Base-by-base conservation (phyloP, 35 echinoderm and acorn worm genomes). In the Strongylocentrotus purpuratus region DNA sequence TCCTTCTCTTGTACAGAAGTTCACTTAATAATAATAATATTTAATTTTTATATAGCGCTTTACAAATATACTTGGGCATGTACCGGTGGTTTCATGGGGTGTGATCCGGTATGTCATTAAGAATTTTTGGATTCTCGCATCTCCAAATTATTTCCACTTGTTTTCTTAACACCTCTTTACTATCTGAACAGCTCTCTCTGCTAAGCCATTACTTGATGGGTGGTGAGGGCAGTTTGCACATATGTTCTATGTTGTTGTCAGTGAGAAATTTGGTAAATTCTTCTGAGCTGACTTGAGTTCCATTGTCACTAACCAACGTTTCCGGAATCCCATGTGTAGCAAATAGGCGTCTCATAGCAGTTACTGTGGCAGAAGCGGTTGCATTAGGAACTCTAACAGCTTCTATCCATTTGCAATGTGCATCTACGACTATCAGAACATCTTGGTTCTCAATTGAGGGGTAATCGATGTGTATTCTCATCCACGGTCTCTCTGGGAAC, bases 221-320 rank as follows among this genome's bases (percentile, higher is more conserved):
- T 97, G 97, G 45, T 96, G 95, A 1, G 97, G 60, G 97, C 97
- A 87, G 94, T 96, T 41, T 96, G 94, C 31, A 97, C 94, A 41
- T 41, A 85, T 98, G 97, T 90, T 95, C 85, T 31, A 97, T 94
- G 45, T 88, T 88, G 58, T 97, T 97, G 17, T 86, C 94, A 31
- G 46, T 86, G 9, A 95, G 87, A 94, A 96, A 98, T 17, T 32
- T 94, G 10, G 91, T 20, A 86, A 97, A 97, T 87, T 97, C 95
- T 25, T 97, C 96, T 14, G 78, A 92, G 4, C 92, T 91, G 89
- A 96, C 97, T 31, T 47, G 94, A 88, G 94, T 94, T 0, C 94
- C 96, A 87, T 97, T 99, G 48, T 97, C 96, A 60, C 95, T 96
- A 11, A 96, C 98, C 18, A 99, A 25, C 2, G 94, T 94, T 31